phyloP scores from a whole-genome alignment of 1,140 invertebrate genomes.

The Neodiprion virginianus region DNA sequence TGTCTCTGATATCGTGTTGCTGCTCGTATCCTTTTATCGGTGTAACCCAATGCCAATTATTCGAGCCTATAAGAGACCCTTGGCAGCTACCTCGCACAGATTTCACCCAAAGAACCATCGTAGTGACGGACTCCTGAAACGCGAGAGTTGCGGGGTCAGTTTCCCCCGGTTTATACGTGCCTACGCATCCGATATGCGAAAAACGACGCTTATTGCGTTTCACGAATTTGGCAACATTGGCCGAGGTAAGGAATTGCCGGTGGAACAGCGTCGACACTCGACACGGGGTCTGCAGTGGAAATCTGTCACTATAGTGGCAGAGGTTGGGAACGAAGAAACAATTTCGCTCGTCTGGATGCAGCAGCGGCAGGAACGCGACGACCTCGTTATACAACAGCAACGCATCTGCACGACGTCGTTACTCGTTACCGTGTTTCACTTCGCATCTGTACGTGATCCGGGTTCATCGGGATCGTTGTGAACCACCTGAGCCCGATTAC shows the following conservation, averaged over 20 bases:
- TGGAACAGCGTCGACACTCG: no score
- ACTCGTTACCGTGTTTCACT: neutral
- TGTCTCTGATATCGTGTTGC: neutral
- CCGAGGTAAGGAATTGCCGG: no score
- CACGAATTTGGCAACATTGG: no score
- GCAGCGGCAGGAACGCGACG: neutral
- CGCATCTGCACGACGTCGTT: neutral
- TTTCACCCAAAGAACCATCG: conserved; percentile 39
- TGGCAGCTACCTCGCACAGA: neutral
- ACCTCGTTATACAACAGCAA: neutral
- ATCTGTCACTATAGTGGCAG: no score
- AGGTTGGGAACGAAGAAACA: no score
- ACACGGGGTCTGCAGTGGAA: no score
- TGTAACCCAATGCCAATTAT: conserved; percentile 57
- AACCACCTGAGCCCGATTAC: neutral
- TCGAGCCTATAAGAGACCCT: conserved; percentile 43
- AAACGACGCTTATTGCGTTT: no score
- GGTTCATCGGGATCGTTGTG: neutral
- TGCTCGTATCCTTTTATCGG: conserved; percentile 41
- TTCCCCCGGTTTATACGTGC: no score
- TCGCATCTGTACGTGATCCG: neutral
- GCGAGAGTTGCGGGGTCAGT: neutral
- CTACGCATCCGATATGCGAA: no score
- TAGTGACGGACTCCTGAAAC: conserved; percentile 21
- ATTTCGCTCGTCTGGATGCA: no score